phyloP scores from a whole-genome alignment of 2,113 vertebrate genomes.

The Agapornis roseicollis region DNA sequence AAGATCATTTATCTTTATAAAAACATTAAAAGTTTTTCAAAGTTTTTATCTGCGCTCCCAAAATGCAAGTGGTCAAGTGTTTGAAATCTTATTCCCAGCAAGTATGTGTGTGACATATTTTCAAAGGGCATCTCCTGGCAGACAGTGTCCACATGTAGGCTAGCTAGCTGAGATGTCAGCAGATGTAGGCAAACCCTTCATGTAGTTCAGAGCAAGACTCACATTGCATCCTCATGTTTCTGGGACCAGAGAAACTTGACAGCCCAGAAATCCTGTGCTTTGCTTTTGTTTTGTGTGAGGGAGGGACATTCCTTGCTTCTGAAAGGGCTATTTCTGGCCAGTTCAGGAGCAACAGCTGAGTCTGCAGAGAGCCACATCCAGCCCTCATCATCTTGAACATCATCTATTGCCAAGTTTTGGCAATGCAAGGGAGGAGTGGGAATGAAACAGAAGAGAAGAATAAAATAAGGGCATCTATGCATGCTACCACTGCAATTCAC shows the following conservation, averaged over 20 bases:
- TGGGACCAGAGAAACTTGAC: neutral
- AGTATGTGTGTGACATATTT: neutral
- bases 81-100: slow-evolving; percentile 27
- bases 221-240: neutral
- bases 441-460: neutral
- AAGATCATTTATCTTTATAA: neutral
- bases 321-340: slow-evolving; percentile 11
- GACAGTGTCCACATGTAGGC: neutral
- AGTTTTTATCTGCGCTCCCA: neutral
- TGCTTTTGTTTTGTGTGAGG: neutral
- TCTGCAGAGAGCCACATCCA: neutral
- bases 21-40: neutral
- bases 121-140: slow-evolving; percentile 22
- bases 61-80: neutral
- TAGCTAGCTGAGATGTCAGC: neutral
- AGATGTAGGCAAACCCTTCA: neutral
- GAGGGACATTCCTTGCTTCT: neutral
- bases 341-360: slow-evolving; percentile 3
- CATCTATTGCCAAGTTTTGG: neutral
- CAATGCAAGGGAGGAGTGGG: neutral
- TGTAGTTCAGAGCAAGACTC: neutral
- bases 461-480: neutral
- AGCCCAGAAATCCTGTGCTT: slow-evolving; percentile 8
- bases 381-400: neutral
- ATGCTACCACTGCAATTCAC: neutral